Conservation (phyloP, 2,888 invertebrate species). For the Tortricodes alternella region DNA sequence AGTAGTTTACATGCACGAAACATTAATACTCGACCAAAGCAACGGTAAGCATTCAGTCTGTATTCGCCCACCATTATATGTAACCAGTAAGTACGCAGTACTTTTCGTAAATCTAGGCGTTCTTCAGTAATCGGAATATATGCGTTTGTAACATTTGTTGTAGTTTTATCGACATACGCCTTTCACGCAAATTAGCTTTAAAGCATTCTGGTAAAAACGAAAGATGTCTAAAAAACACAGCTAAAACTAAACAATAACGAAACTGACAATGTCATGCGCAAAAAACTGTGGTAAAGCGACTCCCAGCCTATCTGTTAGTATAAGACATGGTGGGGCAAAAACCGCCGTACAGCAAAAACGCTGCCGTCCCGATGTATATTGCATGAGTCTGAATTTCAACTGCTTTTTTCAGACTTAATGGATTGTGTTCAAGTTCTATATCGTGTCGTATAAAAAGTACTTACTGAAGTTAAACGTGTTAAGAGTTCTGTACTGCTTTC, state of each 20-base stretch:
- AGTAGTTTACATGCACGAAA: not conserved
- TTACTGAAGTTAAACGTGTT: constrained; percentile 6
- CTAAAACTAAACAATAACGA: constrained; percentile 5
- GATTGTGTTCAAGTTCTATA: constrained; percentile 51
- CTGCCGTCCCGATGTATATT: constrained; percentile 71
- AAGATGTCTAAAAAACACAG: not conserved
- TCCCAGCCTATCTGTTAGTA: constrained; percentile 37
- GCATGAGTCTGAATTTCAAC: constrained; percentile 80
- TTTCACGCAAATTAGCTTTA: not conserved
- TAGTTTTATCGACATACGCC: not conserved
- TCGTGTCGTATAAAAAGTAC: constrained; percentile 16
- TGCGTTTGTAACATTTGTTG: not conserved
- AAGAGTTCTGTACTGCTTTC: not conserved
- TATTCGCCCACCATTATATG: too few species aligned
- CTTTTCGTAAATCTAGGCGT: too few species aligned
- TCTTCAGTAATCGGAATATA: too few species aligned
- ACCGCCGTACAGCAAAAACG: constrained; percentile 41
- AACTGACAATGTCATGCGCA: constrained; percentile 12
- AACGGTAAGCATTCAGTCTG: too few species aligned
- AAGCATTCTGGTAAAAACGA: not conserved
- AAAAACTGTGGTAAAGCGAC: constrained; percentile 20
- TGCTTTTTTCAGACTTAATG: constrained; percentile 76
- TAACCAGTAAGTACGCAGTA: too few species aligned
- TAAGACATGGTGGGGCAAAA: constrained; percentile 66
- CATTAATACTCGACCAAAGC: too few species aligned